A percentile compares a stretch with the other conserved stretches of the same genome.
phyloP scores from a whole-genome alignment of 2,113 vertebrate genomes.

The Macquaria australasica region DNA sequence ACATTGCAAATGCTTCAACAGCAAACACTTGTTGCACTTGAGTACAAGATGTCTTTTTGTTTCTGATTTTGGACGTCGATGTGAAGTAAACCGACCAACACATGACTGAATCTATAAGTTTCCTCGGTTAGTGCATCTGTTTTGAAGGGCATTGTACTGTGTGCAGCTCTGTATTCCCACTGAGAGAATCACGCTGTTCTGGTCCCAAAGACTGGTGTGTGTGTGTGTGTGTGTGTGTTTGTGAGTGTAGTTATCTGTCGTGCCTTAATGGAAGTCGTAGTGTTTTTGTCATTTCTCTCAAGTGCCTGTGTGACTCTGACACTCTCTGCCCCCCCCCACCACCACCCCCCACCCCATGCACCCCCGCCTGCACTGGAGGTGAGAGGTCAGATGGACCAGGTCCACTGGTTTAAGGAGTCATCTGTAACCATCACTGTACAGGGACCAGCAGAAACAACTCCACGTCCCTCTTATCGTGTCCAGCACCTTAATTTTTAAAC shows the following conservation, averaged over 20 bases:
- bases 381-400: constrained; percentile 30
- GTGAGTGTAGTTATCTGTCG: constrained; percentile 61
- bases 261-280: constrained; percentile 72
- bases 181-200: constrained; percentile 22
- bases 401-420: constrained; percentile 13
- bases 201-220: constrained; percentile 50
- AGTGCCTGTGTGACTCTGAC: constrained; percentile 78
- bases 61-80: not conserved
- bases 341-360: not conserved
- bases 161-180: constrained; percentile 7
- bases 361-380: constrained; percentile 32
- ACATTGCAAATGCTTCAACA: not conserved
- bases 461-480: not conserved
- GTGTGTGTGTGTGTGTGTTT: constrained; percentile 17
- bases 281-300: constrained; percentile 71
- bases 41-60: not conserved
- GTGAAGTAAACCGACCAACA: not conserved
- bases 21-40: not conserved
- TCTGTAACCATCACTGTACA: not conserved
- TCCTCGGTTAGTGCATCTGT: not conserved
- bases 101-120: not conserved
- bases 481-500: not conserved
- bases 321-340: not conserved
- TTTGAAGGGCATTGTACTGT: not conserved
- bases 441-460: not conserved